A percentile compares a stretch with the other conserved stretches of the same genome.
Evolutionary conservation across 2,113 vertebrate species (phyloP).

Genomic region (Phaetusa simplex): DNA sequence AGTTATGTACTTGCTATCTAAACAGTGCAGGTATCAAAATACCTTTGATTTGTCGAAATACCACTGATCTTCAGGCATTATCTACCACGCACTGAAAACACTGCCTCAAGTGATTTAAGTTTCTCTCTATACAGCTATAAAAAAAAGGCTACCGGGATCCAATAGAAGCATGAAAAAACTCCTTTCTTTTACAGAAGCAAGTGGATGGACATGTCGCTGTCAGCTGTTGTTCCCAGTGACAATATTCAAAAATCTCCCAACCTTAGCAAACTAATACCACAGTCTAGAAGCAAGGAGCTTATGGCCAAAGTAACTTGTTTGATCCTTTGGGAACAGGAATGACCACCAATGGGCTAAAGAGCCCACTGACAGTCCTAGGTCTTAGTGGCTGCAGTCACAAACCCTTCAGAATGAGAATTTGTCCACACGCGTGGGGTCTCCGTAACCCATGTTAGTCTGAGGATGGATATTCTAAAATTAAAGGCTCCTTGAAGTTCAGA

Average conservation of each 20-base stretch:
- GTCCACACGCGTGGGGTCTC: not conserved
- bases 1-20: not conserved
- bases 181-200: not conserved
- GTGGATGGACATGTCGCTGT: not conserved
- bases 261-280: not conserved
- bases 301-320: not conserved
- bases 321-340: not conserved
- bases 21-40: not conserved
- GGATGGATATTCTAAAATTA: not conserved
- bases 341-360: not conserved
- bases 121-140: not conserved
- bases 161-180: not conserved
- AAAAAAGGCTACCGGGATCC: not conserved
- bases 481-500: not conserved
- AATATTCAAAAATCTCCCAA: not conserved
- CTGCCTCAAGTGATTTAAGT: not conserved
- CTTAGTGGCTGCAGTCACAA: not conserved
- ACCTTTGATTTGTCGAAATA: not conserved
- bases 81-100: not conserved
- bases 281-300: not conserved
- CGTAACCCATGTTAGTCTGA: fast-evolving
- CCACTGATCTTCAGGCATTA: not conserved
- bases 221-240: not conserved
- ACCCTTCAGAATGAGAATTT: not conserved
- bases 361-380: not conserved